Conservation (phyloP, 2,888 invertebrate species). For the Acronicta alni region DNA sequence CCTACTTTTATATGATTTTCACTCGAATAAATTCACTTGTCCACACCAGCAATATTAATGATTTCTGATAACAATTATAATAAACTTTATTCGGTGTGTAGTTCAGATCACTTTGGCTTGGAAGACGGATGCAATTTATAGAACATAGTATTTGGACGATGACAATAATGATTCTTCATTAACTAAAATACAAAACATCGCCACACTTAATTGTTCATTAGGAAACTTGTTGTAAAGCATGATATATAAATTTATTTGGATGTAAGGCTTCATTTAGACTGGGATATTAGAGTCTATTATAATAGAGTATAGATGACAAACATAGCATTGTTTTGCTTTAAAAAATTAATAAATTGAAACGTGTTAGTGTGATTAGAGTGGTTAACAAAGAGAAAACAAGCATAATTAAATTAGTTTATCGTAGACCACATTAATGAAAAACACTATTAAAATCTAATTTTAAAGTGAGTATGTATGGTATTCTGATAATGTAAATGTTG, state of each 20-base stretch:
- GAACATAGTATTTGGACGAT: not conserved
- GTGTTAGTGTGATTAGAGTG: no score
- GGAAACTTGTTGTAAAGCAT: slow-evolving; percentile 21
- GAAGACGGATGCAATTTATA: not conserved
- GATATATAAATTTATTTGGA: not conserved
- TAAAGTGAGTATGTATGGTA: not conserved
- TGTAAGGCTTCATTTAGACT: slow-evolving; percentile 18
- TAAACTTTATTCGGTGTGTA: slow-evolving; percentile 14
- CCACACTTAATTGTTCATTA: slow-evolving; percentile 5
- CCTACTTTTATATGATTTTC: slow-evolving; percentile 35
- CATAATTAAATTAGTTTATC: not conserved
- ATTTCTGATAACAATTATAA: slow-evolving; percentile 10
- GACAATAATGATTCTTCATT: not conserved
- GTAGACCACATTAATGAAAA: slow-evolving; percentile 13
- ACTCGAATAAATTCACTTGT: slow-evolving; percentile 10
- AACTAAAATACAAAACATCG: slow-evolving; percentile 5
- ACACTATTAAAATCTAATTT: slow-evolving; percentile 15
- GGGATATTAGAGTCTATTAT: not conserved
- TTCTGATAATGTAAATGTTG: slow-evolving; percentile 10
- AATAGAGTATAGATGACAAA: no score
- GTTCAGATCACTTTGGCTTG: slow-evolving; percentile 1
- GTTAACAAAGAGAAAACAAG: slow-evolving; percentile 4
- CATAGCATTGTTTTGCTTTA: no score
- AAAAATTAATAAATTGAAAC: no score
- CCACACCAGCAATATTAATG: slow-evolving; percentile 18